Evolutionary conservation across 37 sponge, comb jelly and placozoan genomes (phyloP).

Genomic region (Cladorhizidae sp.): DNA sequence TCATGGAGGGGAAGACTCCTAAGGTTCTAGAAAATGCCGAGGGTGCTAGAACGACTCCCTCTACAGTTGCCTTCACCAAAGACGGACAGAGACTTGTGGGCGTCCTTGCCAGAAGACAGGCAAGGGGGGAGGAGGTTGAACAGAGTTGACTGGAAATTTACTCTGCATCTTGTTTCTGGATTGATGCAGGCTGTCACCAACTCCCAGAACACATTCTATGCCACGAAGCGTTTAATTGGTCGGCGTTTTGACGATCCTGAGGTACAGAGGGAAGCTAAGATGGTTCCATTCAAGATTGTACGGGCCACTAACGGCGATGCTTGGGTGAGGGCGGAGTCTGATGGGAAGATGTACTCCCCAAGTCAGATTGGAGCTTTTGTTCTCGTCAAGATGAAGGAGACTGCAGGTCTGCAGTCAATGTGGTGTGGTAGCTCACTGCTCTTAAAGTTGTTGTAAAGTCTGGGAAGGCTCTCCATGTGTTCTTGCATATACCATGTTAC

Average conservation of each 20-base stretch:
- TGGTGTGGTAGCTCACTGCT: not conserved
- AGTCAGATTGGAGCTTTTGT: conserved; percentile 99
- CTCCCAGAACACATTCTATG: conserved; percentile 92
- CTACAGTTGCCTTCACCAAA: conserved; percentile 95
- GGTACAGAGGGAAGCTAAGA: conserved; percentile 87
- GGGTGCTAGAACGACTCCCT: conserved; percentile 96
- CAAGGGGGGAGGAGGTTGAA: not conserved
- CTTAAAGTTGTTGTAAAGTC: no score
- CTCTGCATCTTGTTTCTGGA: no score
- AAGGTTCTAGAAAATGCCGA: conserved; percentile 97
- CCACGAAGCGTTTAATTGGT: conserved; percentile 96
- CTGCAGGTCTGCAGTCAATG: conserved; percentile 74
- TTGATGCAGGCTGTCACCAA: conserved; percentile 89
- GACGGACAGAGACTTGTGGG: conserved; percentile 94
- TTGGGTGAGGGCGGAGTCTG: conserved; percentile 83
- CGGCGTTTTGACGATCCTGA: conserved; percentile 92
- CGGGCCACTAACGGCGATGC: conserved; percentile 97
- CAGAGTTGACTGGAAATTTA: not conserved
- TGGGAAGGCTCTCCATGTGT: no score
- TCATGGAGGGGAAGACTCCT: conserved; percentile 97
- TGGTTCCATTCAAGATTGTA: conserved; percentile 88
- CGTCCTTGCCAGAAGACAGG: conserved; percentile 93
- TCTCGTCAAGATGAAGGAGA: conserved; percentile 97
- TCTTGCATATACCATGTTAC: no score
- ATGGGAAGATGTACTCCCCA: conserved; percentile 95